These are phyloP conservation scores for Eristalis arbustorum DNA, from an alignment of 2,888 invertebrate species.

Conservation along the genomic window DNA sequence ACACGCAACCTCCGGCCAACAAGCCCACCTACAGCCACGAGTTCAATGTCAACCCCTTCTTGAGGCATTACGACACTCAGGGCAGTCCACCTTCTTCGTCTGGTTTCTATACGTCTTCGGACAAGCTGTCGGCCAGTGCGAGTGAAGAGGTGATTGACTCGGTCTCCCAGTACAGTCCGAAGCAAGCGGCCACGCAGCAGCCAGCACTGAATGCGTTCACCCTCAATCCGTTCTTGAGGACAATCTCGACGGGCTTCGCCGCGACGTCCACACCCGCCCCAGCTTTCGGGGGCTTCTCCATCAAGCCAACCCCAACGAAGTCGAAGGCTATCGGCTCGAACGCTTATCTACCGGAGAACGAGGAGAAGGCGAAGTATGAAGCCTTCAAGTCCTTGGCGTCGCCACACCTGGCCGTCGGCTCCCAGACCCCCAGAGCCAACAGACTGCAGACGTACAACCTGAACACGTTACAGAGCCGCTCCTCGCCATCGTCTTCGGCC, in stretches of 20 bases:
- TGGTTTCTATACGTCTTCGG: neutral
- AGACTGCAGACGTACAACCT: constrained; percentile 47
- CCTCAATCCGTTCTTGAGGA: constrained; percentile 59
- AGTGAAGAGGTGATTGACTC: neutral
- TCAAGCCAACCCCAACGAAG: constrained; percentile 34
- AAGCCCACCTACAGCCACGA: neutral
- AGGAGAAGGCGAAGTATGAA: constrained; percentile 41
- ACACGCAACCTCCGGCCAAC: neutral
- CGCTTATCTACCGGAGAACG: constrained; percentile 25
- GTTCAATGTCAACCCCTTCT: constrained; percentile 6
- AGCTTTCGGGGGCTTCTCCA: constrained; percentile 41
- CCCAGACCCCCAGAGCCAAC: constrained; percentile 32
- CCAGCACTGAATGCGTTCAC: neutral
- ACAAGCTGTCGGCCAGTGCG: neutral
- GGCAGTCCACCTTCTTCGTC: neutral
- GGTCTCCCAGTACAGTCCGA: neutral
- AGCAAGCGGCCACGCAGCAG: neutral
- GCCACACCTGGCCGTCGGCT: neutral
- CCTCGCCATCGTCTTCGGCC: neutral
- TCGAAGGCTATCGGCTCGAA: neutral
- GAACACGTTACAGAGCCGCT: constrained; percentile 9
- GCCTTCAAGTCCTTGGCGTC: constrained; percentile 26
- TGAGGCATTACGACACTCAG: neutral
- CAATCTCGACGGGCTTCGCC: neutral
- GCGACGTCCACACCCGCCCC: constrained; percentile 19